A percentile compares a stretch with the other conserved stretches of the same genome.
These are phyloP conservation scores for Polyommatus iphigenia DNA, from an alignment of 2,888 invertebrate species.

Conservation along the genomic window DNA sequence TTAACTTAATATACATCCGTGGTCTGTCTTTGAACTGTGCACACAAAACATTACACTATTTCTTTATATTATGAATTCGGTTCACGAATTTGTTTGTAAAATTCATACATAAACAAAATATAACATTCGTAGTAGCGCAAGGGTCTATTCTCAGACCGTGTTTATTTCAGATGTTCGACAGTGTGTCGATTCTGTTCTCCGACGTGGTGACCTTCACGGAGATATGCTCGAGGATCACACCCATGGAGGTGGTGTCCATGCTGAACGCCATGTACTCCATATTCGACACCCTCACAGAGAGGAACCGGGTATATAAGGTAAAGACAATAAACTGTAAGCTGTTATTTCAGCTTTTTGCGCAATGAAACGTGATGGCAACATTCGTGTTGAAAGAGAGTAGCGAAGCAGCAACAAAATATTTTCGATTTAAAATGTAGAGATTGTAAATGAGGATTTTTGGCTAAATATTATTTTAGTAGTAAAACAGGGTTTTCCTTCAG, in stretches of 20 bases:
- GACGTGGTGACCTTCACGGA: slow-evolving; percentile 99
- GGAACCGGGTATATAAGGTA: slow-evolving; percentile 97
- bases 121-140: background rate
- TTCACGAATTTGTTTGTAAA: too few species aligned
- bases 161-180: slow-evolving; percentile 91
- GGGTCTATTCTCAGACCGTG: background rate
- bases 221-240: slow-evolving; percentile 96
- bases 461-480: background rate
- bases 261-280: slow-evolving; percentile 98
- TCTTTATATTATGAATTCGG: background rate
- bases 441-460: background rate
- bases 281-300: slow-evolving; percentile 95
- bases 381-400: too few species aligned
- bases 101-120: too few species aligned
- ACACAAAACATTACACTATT: background rate
- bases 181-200: slow-evolving; percentile 97
- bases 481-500: slow-evolving; percentile 61
- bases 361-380: too few species aligned
- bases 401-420: background rate
- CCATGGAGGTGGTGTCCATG: slow-evolving; percentile 99
- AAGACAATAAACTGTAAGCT: background rate
- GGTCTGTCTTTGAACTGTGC: background rate
- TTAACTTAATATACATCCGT: too few species aligned
- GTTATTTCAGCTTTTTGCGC: too few species aligned
- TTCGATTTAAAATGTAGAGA: too few species aligned